Base-by-base conservation (phyloP, 2,888 invertebrate species). In the Dorcus parallelipipedus region DNA sequence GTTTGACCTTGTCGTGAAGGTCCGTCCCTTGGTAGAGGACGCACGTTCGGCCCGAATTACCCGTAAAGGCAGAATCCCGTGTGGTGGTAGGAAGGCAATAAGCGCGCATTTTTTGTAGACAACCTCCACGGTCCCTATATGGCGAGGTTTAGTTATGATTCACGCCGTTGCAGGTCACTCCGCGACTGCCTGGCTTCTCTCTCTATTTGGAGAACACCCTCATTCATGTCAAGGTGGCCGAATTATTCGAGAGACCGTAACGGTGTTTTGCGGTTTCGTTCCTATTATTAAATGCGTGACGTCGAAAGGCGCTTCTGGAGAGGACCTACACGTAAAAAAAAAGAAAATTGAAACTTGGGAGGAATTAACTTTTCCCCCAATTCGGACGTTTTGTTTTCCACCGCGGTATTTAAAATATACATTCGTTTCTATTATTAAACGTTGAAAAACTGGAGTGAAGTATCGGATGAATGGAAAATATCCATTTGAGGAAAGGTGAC, bases 221-320 rank as follows among this genome's bases (percentile, higher is more conserved):
- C 53, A 58, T 58, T 58, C 58, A 52, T 58, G 58, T 58, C 58
- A 58, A 58, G 58, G 58, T 53, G 54, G 58, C 53, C 53, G 20
- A 45, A 45, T 45, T 51, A 38, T 51, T 38, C 51, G 20, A 38
- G 23, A 49, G 26, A 4, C 8, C 38, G 17, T 51, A 14, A 38
- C 38, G 38, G 38, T 33, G 20, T 39, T 20, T 39, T 38, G 10
- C 17, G 9, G 7, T 20, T 51, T 51, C 14, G 20, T 26, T 26
- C 26, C 26, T 26, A 26, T 26, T 26, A 26, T 26, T 26, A 26
- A 26, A 26, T 26, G 26, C 26, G 26, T 26, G 26, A 26, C 26
- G 5, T 26, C 26, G 26, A 26, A 26, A 26, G 4, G 5, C 26
- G 26, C 26, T 26, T 26, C 26, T 26, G 26, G 26, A 26, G 4